A percentile compares a stretch with the other conserved stretches of the same genome.
These are phyloP conservation scores for Amblyopsis hoosieri DNA, from an alignment of 2,797 vertebrate genomes.

Conservation along the genomic window DNA sequence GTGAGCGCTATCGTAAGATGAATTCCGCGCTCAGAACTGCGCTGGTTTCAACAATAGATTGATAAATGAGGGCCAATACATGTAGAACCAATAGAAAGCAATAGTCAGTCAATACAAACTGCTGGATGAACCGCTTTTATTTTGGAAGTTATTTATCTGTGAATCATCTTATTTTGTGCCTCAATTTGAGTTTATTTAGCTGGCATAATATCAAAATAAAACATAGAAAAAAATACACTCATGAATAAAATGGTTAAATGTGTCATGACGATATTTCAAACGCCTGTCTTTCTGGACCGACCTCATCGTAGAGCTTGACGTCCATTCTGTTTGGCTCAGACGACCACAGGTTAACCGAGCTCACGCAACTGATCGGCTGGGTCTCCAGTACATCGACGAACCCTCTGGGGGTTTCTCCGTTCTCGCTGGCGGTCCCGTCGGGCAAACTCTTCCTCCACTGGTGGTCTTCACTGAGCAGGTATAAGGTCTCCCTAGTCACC, in stretches of 20 bases:
- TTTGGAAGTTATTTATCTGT: no score
- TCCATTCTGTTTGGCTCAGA: conserved; percentile 80
- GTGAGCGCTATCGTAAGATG: no score
- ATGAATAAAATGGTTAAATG: background rate
- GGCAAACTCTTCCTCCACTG: conserved; percentile 75
- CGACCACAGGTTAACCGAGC: conserved; percentile 84
- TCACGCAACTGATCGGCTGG: conserved; percentile 90
- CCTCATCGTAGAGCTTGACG: conserved; percentile 92
- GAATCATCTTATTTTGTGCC: no score
- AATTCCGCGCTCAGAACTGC: no score
- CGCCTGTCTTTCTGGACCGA: conserved; percentile 42
- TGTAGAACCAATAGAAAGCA: no score
- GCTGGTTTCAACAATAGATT: no score
- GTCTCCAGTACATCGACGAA: conserved; percentile 74
- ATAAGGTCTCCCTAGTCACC: conserved; percentile 85
- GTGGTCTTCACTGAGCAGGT: conserved; percentile 88
- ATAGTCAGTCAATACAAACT: no score
- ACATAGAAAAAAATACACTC: no score
- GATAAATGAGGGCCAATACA: no score
- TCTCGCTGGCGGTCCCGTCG: conserved; percentile 26
- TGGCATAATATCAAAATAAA: no score
- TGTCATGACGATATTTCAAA: background rate
- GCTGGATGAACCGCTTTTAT: no score
- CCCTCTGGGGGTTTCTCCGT: conserved; percentile 43
- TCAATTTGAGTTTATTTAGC: no score